Base-by-base conservation (phyloP, 2,797 vertebrate species). In the Pampus argenteus region DNA sequence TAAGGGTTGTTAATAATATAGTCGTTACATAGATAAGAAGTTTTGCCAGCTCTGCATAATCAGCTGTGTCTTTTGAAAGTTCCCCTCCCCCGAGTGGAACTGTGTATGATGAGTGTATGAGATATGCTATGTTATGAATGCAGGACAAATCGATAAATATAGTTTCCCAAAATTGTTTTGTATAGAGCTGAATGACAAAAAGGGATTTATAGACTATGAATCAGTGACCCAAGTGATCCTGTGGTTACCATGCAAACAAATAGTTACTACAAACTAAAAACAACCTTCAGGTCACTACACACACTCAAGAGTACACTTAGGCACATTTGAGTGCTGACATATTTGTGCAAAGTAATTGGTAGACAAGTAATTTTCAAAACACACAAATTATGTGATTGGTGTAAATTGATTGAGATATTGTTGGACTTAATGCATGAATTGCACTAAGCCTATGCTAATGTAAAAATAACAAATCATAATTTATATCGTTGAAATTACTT, bases 1-100 rank as follows among this genome's bases (percentile, higher is more conserved):
- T 22, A 63, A 25, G 51, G 22, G 38, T 51, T 56, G 10, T 56
- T 50, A 63, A 52, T 14, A 40, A 31, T 71, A 26, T 6, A 25
- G 44, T 23, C 62, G 55, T 36, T 44, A 54, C 18, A 65, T 22
- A 36, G 40, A 13, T 28, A 11, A n/a, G 18, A 28, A 3, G 26
- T 55, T 72, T 28, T 48, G 2, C 14, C 13, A 50, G 23, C 2
- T 26, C 25, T 28, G 18, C 22, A 38, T 57, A 62, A 66, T 63
- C 25, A 45, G 26, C 9, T 42, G 13, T 50, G n/a, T 6, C 3
- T 38, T 62, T 34, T 58, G 8, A 26, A 34, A 10, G 23, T 38
- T 14, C 18, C 23, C 25, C 14, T 7, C 18, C 18, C 29, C 8
- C 15, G 40, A 56, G 50, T 42, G 7, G 55, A 52, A 54, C 20